These are phyloP conservation scores for Daphoenositta chrysoptera DNA, from an alignment of 2,113 vertebrate genomes.

Conservation along the genomic window DNA sequence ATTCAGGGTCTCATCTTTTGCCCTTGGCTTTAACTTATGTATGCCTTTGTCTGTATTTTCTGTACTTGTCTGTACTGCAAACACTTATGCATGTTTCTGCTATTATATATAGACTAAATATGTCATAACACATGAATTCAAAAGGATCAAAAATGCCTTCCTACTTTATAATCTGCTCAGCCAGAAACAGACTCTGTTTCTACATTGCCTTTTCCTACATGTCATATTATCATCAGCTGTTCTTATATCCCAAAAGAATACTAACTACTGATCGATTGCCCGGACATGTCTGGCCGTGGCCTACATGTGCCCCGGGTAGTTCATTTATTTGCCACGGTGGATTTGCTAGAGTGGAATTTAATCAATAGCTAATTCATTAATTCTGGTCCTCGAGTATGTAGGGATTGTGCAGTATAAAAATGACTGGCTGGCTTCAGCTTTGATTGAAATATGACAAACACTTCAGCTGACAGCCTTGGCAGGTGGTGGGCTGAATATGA, in stretches of 20 bases:
- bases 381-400: slow-evolving; percentile 75
- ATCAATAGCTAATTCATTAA: slow-evolving; percentile 96
- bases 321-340: slow-evolving; percentile 91
- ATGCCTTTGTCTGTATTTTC: slow-evolving; percentile 25
- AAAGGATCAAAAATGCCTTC: slow-evolving; percentile 33
- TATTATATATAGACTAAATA: slow-evolving; percentile 51
- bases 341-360: slow-evolving; percentile 91
- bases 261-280: slow-evolving; percentile 87
- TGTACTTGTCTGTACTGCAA: background rate
- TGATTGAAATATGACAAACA: slow-evolving; percentile 83
- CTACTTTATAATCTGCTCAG: slow-evolving; percentile 60
- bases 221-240: slow-evolving; percentile 82
- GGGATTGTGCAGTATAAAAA: slow-evolving; percentile 63
- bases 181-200: slow-evolving; percentile 51
- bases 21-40: slow-evolving; percentile 37
- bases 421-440: slow-evolving; percentile 68
- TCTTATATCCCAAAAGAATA: slow-evolving; percentile 83
- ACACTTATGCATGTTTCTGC: background rate
- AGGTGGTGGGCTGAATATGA: slow-evolving; percentile 54
- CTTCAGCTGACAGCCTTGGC: slow-evolving; percentile 59
- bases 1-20: slow-evolving; percentile 4
- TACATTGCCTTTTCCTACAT: slow-evolving; percentile 67
- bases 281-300: slow-evolving; percentile 81
- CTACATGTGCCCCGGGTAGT: slow-evolving; percentile 86
- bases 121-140: slow-evolving; percentile 14